Percentiles rank a stretch among this genome's conserved stretches.
Evolutionary conservation across 2,888 invertebrate species (phyloP).

Genomic region (Amphimallon solstitiale): DNA sequence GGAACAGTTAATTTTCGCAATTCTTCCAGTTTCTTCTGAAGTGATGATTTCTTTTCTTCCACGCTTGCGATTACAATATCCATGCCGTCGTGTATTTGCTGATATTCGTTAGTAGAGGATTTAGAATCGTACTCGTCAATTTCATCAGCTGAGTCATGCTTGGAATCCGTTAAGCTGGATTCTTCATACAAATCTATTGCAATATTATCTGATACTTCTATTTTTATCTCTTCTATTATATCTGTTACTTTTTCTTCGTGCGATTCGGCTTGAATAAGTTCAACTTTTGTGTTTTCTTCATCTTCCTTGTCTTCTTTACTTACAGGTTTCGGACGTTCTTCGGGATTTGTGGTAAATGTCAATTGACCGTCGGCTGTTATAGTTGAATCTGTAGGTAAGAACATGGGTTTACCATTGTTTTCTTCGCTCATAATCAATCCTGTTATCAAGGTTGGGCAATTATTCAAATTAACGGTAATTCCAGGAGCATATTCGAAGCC

Average conservation of each 20-base stretch:
- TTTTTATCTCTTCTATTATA: slow-evolving; percentile 20
- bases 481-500: slow-evolving; percentile 79
- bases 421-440: slow-evolving; percentile 75
- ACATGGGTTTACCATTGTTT: slow-evolving; percentile 70
- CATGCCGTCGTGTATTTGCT: slow-evolving; percentile 57
- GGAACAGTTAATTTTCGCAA: slow-evolving; percentile 56
- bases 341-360: slow-evolving; percentile 59
- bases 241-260: slow-evolving; percentile 17
- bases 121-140: slow-evolving; percentile 34
- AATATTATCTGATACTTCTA: slow-evolving; percentile 27
- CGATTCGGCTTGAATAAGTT: neutral
- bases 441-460: slow-evolving; percentile 76
- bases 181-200: slow-evolving; percentile 36
- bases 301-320: slow-evolving; percentile 43
- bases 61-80: slow-evolving; percentile 58
- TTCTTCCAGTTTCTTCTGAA: slow-evolving; percentile 59
- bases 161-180: slow-evolving; percentile 18
- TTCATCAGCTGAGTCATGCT: neutral
- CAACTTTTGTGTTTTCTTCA: slow-evolving; percentile 27
- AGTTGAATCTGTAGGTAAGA: slow-evolving; percentile 76
- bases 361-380: slow-evolving; percentile 65
- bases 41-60: slow-evolving; percentile 58
- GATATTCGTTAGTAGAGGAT: slow-evolving; percentile 14
- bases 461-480: slow-evolving; percentile 74
- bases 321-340: slow-evolving; percentile 58